phyloP scores from a whole-genome alignment of 2,797 vertebrate genomes.

The Salmo trutta region DNA sequence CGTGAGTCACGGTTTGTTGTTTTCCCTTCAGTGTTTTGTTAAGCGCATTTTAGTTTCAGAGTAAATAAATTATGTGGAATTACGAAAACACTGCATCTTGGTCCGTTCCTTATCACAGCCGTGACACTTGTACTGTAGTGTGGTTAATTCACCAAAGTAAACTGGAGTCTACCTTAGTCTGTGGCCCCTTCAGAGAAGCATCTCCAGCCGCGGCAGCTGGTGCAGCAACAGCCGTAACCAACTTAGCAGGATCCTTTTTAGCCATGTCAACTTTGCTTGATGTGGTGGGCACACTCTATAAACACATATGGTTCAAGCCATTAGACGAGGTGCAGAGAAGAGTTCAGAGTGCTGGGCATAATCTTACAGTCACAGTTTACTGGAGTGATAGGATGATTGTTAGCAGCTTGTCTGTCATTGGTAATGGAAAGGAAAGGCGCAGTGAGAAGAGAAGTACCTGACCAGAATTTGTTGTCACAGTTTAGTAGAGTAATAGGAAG shows the following conservation, averaged over 20 bases:
- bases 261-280: constrained; percentile 54
- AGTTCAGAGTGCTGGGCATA: neutral
- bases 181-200: constrained; percentile 43
- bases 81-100: too few relatives aligned
- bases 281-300: constrained; percentile 50
- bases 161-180: constrained; percentile 52
- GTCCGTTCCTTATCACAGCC: too few relatives aligned
- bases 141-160: neutral
- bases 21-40: too few relatives aligned
- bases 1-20: too few relatives aligned
- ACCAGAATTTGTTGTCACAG: too few relatives aligned
- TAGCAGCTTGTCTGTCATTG: neutral
- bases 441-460: too few relatives aligned
- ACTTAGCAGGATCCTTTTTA: constrained; percentile 56
- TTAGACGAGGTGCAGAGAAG: constrained; percentile 28
- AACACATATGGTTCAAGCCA: constrained; percentile 36
- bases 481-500: too few relatives aligned
- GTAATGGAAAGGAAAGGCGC: neutral
- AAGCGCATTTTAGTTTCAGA: too few relatives aligned
- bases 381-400: neutral
- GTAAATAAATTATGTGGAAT: too few relatives aligned
- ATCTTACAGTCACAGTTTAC: neutral
- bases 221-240: constrained; percentile 22
- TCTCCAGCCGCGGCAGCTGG: constrained; percentile 23
- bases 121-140: neutral